Evolutionary conservation across 2,113 vertebrate genomes (phyloP).

Genomic region (Rhinopomastus cyanomelas): DNA sequence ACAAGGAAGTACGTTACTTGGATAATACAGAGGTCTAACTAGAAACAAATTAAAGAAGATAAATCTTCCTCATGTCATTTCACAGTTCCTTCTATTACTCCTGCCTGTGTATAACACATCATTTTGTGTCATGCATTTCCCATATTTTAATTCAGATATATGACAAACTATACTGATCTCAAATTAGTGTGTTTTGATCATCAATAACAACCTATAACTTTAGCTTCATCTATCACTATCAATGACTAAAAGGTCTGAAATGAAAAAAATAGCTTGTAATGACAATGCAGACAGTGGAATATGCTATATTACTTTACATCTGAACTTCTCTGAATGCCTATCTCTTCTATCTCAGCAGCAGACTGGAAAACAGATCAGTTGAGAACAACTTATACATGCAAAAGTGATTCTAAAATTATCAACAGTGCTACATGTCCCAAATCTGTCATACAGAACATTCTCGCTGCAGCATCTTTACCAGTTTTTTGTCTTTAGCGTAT

Average conservation of each 20-base stretch:
- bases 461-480: neutral
- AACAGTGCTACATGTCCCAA: neutral
- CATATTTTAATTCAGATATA: neutral
- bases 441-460: neutral
- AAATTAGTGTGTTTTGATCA: neutral
- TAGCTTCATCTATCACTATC: neutral
- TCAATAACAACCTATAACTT: neutral
- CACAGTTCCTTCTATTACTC: neutral
- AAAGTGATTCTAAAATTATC: neutral
- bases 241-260: neutral
- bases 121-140: neutral
- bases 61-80: neutral
- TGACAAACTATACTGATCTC: neutral
- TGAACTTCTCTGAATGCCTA: neutral
- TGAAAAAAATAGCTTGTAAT: neutral
- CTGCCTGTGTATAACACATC: neutral
- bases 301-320: neutral
- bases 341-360: neutral
- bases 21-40: neutral
- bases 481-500: neutral
- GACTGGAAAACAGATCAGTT: neutral
- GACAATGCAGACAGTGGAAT: neutral
- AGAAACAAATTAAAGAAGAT: neutral
- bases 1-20: neutral
- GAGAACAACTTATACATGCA: neutral